Conservation (phyloP, 2,888 invertebrate species). For the Adelphocoris suturalis region DNA sequence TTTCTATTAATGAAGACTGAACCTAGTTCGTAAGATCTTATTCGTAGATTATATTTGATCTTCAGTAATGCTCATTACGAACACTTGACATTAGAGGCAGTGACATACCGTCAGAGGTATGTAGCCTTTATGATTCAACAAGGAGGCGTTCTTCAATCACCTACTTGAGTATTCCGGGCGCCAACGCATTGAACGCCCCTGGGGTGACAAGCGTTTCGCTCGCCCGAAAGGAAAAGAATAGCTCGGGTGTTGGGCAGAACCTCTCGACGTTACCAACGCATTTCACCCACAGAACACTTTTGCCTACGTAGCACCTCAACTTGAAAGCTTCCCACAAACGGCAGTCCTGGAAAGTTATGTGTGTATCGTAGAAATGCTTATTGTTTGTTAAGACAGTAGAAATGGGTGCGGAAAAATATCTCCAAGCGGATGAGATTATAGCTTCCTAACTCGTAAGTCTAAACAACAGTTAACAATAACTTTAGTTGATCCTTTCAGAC, state of each 20-base stretch:
- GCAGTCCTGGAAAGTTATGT: too few relatives aligned
- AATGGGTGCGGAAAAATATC: too few relatives aligned
- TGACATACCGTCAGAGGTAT: not conserved
- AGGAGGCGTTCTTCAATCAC: not conserved
- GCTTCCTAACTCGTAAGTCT: too few relatives aligned
- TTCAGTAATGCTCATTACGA: too few relatives aligned
- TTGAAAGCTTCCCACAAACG: not conserved
- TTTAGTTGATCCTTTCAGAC: too few relatives aligned
- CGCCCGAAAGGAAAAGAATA: conserved; percentile 21
- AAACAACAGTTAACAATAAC: too few relatives aligned
- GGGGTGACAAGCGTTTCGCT: conserved; percentile 13
- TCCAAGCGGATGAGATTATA: too few relatives aligned
- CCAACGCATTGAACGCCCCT: not conserved
- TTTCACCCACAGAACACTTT: not conserved
- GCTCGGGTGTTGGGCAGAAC: not conserved
- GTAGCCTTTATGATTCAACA: conserved; percentile 9
- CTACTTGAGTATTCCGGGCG: conserved; percentile 24
- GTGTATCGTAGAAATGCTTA: too few relatives aligned
- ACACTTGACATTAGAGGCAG: not conserved
- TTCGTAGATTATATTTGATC: too few relatives aligned
- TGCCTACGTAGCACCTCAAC: not conserved
- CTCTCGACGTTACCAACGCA: not conserved
- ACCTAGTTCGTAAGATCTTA: too few relatives aligned
- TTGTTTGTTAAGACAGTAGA: too few relatives aligned
- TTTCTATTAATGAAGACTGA: too few relatives aligned